phyloP scores from a whole-genome alignment of 2,113 vertebrate species.

The Rhineura floridana region DNA sequence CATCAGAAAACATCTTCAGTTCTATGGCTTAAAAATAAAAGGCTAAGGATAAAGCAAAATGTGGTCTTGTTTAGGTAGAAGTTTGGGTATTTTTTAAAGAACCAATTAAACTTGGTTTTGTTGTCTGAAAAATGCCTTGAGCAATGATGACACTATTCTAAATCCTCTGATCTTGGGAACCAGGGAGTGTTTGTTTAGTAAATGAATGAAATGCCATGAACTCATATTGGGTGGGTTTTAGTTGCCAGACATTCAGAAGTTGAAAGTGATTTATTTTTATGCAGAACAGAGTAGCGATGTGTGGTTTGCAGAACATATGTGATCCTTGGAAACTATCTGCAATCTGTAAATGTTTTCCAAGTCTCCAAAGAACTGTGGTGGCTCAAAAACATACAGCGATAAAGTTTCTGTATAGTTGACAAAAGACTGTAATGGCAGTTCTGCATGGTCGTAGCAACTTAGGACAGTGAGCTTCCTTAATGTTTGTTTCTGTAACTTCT shows the following conservation, averaged over 20 bases:
- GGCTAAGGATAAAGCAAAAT: slow-evolving; percentile 13
- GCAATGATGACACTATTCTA: slow-evolving; percentile 25
- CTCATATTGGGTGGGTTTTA: neutral
- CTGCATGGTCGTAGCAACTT: neutral
- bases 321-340: neutral
- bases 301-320: neutral
- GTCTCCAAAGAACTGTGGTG: neutral
- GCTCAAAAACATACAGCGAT: neutral
- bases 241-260: neutral
- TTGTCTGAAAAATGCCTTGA: slow-evolving; percentile 10
- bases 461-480: too few relatives aligned
- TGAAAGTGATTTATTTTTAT: neutral
- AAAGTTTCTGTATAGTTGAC: neutral
- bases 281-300: neutral
- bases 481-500: neutral
- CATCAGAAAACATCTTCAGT: slow-evolving; percentile 48
- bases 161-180: slow-evolving; percentile 17
- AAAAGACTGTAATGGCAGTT: neutral
- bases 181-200: neutral
- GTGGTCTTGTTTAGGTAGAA: slow-evolving; percentile 29
- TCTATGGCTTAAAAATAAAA: slow-evolving; percentile 2
- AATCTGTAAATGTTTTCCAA: neutral
- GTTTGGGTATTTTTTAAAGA: neutral
- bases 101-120: slow-evolving; percentile 40
- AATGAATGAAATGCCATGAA: neutral